Percentiles rank a stretch among this genome's conserved stretches.
phyloP scores from a whole-genome alignment of 2,888 invertebrate species.

The Drosophila nr. medialis region DNA sequence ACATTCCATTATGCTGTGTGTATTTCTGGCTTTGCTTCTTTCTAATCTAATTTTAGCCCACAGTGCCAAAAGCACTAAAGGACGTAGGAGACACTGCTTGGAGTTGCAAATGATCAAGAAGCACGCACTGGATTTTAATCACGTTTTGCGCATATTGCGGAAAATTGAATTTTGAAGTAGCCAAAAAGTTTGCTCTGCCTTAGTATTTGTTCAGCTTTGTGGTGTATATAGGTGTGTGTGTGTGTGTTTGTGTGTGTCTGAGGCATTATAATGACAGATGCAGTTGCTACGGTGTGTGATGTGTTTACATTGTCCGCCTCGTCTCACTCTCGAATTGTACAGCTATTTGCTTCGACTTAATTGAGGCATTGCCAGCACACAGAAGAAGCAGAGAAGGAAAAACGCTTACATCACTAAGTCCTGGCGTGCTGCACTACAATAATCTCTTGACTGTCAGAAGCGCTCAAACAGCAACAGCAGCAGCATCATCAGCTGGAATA shows the following conservation, averaged over 20 bases:
- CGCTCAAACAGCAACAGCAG: constrained; percentile 16
- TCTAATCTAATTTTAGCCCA: constrained; percentile 13
- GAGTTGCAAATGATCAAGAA: constrained; percentile 43
- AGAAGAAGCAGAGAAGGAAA: background rate
- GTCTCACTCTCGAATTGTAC: constrained; percentile 17
- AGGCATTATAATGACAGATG: constrained; percentile 50
- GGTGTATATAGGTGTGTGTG: background rate
- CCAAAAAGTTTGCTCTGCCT: constrained; percentile 50
- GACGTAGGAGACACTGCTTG: background rate
- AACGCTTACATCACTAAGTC: constrained; percentile 65
- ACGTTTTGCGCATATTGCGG: constrained; percentile 81
- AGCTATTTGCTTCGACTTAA: constrained; percentile 62
- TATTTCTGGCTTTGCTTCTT: background rate
- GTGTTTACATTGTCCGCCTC: constrained; percentile 38
- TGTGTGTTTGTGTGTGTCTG: constrained; percentile 4
- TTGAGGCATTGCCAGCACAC: constrained; percentile 45
- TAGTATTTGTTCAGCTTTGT: constrained; percentile 25
- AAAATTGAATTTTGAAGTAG: constrained; percentile 80
- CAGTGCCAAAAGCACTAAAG: constrained; percentile 1
- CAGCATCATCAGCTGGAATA: constrained; percentile 1
- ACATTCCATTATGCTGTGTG: background rate
- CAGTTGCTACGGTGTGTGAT: constrained; percentile 41
- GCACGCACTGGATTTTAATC: constrained; percentile 71
- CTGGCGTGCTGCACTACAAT: constrained; percentile 54
- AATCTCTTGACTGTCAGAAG: constrained; percentile 56